phyloP scores from a whole-genome alignment of 2,113 vertebrate genomes.

The Odobenus rosmarus region DNA sequence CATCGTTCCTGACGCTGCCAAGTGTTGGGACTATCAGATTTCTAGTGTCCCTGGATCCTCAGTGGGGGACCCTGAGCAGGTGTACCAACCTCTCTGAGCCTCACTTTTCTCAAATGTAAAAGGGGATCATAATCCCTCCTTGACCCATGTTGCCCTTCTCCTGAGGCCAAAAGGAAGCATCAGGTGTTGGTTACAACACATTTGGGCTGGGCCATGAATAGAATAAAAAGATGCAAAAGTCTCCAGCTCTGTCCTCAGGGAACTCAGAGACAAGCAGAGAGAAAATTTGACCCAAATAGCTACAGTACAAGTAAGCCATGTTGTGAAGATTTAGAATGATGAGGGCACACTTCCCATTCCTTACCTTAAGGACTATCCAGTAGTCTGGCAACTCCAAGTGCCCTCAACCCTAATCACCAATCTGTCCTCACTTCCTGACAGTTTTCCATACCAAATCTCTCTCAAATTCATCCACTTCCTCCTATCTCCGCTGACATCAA shows the following conservation, averaged over 20 bases:
- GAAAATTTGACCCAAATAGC: background rate
- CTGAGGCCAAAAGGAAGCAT: background rate
- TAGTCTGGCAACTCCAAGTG: background rate
- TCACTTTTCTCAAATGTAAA: slow-evolving; percentile 27
- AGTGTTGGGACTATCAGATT: background rate
- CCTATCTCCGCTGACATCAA: background rate
- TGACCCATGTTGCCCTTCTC: background rate
- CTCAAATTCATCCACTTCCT: background rate
- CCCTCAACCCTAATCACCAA: background rate
- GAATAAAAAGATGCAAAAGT: background rate
- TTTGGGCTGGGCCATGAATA: background rate
- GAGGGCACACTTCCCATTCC: background rate
- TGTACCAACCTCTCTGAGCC: background rate
- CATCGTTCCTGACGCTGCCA: background rate
- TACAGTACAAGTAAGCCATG: background rate
- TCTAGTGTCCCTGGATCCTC: background rate
- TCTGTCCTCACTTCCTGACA: background rate
- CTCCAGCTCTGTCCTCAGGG: background rate
- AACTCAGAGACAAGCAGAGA: background rate
- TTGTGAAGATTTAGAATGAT: background rate
- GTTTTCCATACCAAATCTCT: slow-evolving; percentile 4
- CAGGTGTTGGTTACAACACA: background rate
- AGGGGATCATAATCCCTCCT: background rate
- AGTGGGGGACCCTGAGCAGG: background rate
- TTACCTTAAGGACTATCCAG: background rate